Evolutionary conservation across 2,113 vertebrate species (phyloP).

Genomic region (Bolborhynchus lineola): DNA sequence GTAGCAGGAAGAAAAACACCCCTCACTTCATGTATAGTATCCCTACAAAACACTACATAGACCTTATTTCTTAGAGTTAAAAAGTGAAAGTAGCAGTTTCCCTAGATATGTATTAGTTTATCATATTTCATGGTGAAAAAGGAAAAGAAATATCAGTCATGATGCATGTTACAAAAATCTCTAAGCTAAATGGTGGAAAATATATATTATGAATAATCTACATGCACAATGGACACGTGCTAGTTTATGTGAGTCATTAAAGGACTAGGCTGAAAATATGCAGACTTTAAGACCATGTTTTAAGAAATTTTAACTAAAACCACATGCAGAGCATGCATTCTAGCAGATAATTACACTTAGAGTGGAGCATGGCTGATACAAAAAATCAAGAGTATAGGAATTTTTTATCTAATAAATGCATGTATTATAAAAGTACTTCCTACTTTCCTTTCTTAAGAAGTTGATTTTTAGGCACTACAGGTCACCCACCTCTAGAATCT

Average conservation of each 20-base stretch:
- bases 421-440: neutral
- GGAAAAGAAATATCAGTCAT: neutral
- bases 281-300: conserved; percentile 42
- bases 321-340: conserved; percentile 31
- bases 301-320: conserved; percentile 61
- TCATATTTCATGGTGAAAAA: neutral
- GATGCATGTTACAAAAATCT: neutral
- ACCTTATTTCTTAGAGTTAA: neutral
- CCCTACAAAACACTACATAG: neutral
- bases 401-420: neutral
- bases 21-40: neutral
- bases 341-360: conserved; percentile 19
- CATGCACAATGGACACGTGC: neutral
- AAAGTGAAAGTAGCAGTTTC: neutral
- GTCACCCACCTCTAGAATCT: neutral
- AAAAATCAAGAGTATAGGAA: neutral
- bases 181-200: neutral
- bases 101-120: neutral
- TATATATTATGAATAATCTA: neutral
- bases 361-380: neutral
- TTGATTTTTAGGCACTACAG: neutral
- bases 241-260: conserved; percentile 38
- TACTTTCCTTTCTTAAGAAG: neutral
- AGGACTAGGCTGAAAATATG: conserved; percentile 39
- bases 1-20: neutral